Evolutionary conservation across 2,113 vertebrate genomes (phyloP), one percentile per base, ranked within the genome.

Genomic region (Perccottus glenii): DNA sequence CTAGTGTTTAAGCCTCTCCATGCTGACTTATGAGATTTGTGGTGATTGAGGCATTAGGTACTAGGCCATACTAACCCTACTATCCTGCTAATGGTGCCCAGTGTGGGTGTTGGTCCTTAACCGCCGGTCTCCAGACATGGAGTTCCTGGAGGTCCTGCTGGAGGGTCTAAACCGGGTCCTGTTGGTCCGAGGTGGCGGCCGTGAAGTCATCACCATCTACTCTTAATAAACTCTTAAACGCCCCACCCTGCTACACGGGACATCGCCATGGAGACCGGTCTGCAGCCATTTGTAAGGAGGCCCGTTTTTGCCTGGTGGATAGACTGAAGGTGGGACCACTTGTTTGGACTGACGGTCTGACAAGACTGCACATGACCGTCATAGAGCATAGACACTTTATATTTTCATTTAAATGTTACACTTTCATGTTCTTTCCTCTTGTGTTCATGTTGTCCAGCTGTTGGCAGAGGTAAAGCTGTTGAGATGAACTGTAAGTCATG

Each of bases 141-240:
- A 98, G 87, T 99, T 98, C 76, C 88, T 99, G 43, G 97, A 99
- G 87, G 97, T 99, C 78, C 85, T 99, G 64, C 95, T 97, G 0
- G 97, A 99, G 83, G 96, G 97, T 38, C 90, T 98, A 66, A 93
- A 96, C 85, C 90, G 95, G 66, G 96, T 96, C 47, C 93, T 99
- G 0, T 77, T 99, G 78, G 97, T 99, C 53, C 91, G 97, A 64
- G 97, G 97, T 14, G 94, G 97, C 0, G 97, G 97, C 49, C 93
- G 94, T 8, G 96, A 99, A 90, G 97, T 99, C 85, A 95, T 99
- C 88, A 99, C 96, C 77, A 99, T 99, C 88, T 98, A 98, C 80
- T 99, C 96, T 49, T 99, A 93, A 91, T 38, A 61, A 55, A 45
- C 61, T 58, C 65, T 70, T 19, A 11, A 2, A 11, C 82, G 82